Conservation (phyloP, 2,888 invertebrate genomes). For the Caenorhabditis wallacei region DNA sequence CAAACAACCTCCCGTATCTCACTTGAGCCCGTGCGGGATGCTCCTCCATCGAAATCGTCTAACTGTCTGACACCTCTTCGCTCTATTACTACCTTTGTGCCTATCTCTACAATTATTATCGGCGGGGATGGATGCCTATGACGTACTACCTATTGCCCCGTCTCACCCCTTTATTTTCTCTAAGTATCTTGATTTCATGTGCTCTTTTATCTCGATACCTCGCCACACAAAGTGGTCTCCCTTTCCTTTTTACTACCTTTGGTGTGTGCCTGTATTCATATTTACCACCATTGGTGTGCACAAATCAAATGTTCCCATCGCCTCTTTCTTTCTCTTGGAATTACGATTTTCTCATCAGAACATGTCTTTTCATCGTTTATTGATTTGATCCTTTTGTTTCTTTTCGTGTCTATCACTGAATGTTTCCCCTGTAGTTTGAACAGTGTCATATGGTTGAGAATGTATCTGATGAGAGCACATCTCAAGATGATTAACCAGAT, state of each 20-base stretch:
- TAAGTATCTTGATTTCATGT: constrained; percentile 30
- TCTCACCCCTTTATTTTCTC: constrained; percentile 32
- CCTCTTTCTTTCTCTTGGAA: too few relatives aligned
- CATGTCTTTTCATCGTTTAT: background rate
- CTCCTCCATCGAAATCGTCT: constrained; percentile 40
- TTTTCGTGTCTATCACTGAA: background rate
- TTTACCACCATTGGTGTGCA: constrained; percentile 38
- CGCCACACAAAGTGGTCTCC: constrained; percentile 39
- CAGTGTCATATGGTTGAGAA: constrained; percentile 27
- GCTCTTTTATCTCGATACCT: constrained; percentile 23
- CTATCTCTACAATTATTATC: constrained; percentile 60
- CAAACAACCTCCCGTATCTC: constrained; percentile 43
- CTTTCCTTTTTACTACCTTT: constrained; percentile 45
- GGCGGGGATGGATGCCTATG: constrained; percentile 60
- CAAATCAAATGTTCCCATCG: constrained; percentile 12
- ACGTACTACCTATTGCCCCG: constrained; percentile 43
- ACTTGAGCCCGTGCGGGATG: constrained; percentile 51
- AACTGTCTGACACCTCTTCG: constrained; percentile 7
- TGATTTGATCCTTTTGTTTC: constrained; percentile 20
- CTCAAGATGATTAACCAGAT: constrained; percentile 6
- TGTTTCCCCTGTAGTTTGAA: constrained; percentile 9
- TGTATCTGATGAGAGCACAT: constrained; percentile 2
- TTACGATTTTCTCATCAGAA: background rate
- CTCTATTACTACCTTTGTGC: constrained; percentile 24
- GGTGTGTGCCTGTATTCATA: constrained; percentile 57